These are phyloP conservation scores for Leucoraja ocellata DNA, from an alignment of 2,797 vertebrate genomes.

Conservation along the genomic window DNA sequence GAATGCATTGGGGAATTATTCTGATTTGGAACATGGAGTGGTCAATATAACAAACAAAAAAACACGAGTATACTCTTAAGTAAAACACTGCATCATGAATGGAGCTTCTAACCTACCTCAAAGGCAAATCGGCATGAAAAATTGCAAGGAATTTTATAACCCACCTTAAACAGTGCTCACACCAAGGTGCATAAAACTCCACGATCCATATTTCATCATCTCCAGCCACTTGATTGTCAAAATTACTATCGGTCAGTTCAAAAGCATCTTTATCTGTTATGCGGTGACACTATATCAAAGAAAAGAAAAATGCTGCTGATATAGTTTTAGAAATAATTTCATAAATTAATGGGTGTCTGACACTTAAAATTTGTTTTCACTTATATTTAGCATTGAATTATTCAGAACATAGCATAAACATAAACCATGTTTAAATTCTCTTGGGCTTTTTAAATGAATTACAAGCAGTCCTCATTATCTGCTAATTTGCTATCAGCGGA, in stretches of 20 bases:
- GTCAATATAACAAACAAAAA: too few relatives aligned
- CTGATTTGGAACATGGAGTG: too few relatives aligned
- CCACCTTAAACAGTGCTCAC: constrained; percentile 97
- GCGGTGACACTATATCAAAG: constrained; percentile 44
- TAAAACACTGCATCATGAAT: too few relatives aligned
- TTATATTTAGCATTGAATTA: not conserved
- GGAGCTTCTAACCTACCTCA: not conserved
- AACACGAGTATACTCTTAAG: too few relatives aligned
- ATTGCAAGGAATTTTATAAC: constrained; percentile 43
- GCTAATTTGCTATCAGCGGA: too few relatives aligned
- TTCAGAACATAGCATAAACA: not conserved
- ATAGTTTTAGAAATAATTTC: not conserved
- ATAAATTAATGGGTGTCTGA: not conserved
- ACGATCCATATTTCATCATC: constrained; percentile 85
- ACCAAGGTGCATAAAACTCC: constrained; percentile 96
- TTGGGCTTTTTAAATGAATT: not conserved
- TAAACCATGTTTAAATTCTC: not conserved
- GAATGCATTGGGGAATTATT: too few relatives aligned
- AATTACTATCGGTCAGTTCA: constrained; percentile 87
- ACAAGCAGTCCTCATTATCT: too few relatives aligned
- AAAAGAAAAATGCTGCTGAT: not conserved
- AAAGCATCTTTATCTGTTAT: constrained; percentile 74
- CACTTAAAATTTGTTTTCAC: not conserved
- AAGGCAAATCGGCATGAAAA: not conserved
- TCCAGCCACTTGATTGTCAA: constrained; percentile 73